Conservation (phyloP, 1,140 invertebrate species). For the Penaeus chinensis region DNA sequence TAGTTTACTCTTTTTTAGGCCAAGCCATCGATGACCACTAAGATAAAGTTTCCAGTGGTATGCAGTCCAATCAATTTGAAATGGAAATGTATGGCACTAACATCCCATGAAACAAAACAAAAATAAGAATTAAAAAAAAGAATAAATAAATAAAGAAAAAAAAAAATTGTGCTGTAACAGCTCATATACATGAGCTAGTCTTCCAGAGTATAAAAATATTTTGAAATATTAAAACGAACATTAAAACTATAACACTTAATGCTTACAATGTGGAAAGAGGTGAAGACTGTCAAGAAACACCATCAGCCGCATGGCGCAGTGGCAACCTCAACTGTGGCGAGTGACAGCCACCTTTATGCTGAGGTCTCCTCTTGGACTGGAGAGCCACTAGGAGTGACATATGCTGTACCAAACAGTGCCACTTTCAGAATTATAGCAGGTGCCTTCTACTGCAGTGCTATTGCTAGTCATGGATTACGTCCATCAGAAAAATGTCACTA, state of each 20-base stretch:
- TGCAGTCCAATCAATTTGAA: slow-evolving; percentile 57
- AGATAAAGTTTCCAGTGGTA: slow-evolving; percentile 42
- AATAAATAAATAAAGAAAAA: background rate
- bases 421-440: slow-evolving; percentile 21
- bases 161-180: slow-evolving; percentile 54
- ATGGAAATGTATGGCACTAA: slow-evolving; percentile 59
- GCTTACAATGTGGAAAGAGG: slow-evolving; percentile 56
- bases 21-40: slow-evolving; percentile 42
- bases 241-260: slow-evolving; percentile 60
- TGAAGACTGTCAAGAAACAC: slow-evolving; percentile 49
- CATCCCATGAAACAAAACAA: slow-evolving; percentile 27
- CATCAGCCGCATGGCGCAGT: slow-evolving; percentile 31
- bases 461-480: slow-evolving; percentile 39
- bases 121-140: no score
- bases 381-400: slow-evolving; percentile 20
- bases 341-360: background rate
- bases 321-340: background rate
- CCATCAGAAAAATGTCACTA: slow-evolving; percentile 25
- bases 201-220: slow-evolving; percentile 61
- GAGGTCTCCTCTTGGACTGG: background rate
- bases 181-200: slow-evolving; percentile 50
- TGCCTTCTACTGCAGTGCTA: slow-evolving; percentile 47
- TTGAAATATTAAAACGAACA: slow-evolving; percentile 61
- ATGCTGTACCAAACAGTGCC: slow-evolving; percentile 24
- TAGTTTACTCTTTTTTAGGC: background rate